Percentiles rank a stretch among this genome's conserved stretches.
Conservation (phyloP, 2,797 vertebrate species). For the Carduelis carduelis region DNA sequence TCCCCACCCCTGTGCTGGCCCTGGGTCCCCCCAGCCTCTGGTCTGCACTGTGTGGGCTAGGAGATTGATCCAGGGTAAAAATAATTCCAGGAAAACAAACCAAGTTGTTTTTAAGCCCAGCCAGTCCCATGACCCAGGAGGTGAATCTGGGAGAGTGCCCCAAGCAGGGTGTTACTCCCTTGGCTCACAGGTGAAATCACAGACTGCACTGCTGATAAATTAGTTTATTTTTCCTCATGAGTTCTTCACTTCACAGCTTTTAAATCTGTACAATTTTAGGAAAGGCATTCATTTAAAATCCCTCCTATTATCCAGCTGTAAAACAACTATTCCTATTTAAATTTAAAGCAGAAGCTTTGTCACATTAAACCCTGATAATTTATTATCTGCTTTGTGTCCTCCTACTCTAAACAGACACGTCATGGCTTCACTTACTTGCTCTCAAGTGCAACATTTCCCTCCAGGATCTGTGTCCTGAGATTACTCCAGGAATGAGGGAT, state of each 20-base stretch:
- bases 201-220: not conserved
- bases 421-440: not conserved
- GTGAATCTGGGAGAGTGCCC: not conserved
- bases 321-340: not conserved
- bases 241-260: not conserved
- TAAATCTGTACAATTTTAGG: not conserved
- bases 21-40: not conserved
- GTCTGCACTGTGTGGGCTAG: not conserved
- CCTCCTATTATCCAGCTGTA: not conserved
- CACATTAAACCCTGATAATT: not conserved
- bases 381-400: not conserved
- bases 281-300: not conserved
- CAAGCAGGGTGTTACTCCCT: not conserved
- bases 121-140: not conserved
- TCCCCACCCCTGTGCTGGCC: not conserved
- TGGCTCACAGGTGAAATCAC: not conserved
- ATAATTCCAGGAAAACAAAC: not conserved
- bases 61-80: conserved; percentile 2
- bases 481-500: not conserved
- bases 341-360: not conserved
- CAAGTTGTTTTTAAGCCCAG: not conserved
- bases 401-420: not conserved
- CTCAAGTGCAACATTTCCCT: not conserved
- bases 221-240: not conserved
- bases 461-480: not conserved